Base-by-base conservation (phyloP, 2,888 invertebrate species). In the Syritta pipiens region DNA sequence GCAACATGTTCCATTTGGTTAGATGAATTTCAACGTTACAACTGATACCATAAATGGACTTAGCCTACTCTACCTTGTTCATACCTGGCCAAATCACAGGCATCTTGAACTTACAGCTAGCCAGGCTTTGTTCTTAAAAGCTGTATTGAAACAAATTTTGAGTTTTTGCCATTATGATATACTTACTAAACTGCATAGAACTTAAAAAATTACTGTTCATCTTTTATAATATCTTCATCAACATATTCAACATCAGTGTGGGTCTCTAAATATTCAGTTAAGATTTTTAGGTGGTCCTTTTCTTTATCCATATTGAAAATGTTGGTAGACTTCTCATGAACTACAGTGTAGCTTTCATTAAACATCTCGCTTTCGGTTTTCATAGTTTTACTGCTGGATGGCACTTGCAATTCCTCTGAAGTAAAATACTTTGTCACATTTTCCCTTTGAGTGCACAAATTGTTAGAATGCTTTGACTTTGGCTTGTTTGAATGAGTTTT, bases 201-300 rank as follows among this genome's bases (percentile, higher is more conserved):
- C 24, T 2, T 26, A 20, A 7, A n/a, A 32, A 14, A 28, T 26
- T 74, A 60, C n/a, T 81, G 10, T 4, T 60, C 62, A 3, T 62
- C 49, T 30, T 46, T 67, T 19, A 83, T 83, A 48, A 84, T 84
- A 76, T 88, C 88, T 62, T 88, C 88, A 46, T 89, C 90, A 51
- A 90, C 84, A 83, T 91, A 91, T 84, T 92, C 92, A 53, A 90
- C 85, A 84, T 92, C 92, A 3, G 92, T 91, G 51, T 89, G 85
- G 20, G 86, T 86, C 59, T 91, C 90, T 22, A 86, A 85, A 12
- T 83, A 83, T 60, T 86, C 88, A 48, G 86, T 86, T 74, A 89
- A 87, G 46, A 90, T 90, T 85, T 91, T 91, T 6, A 91, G 86
- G 83, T 91, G 90, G 83, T 89, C 84, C 63, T 89, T 88, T 83